Evolutionary conservation across 2,797 vertebrate species (phyloP).

Genomic region (Mionectes olivaceus): DNA sequence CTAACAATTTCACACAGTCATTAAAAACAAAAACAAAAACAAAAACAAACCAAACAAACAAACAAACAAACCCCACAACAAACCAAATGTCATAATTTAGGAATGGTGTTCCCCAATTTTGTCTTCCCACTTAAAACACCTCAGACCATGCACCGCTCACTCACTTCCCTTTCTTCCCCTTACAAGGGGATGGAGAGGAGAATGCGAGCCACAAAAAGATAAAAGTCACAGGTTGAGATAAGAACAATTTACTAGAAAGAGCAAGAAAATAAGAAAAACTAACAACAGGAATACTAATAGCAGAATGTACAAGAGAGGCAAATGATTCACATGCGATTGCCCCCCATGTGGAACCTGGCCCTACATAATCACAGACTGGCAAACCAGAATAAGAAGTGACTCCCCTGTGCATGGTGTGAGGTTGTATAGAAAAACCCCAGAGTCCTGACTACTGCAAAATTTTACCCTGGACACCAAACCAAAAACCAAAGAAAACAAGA

Average conservation of each 20-base stretch:
- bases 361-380: background rate
- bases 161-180: background rate
- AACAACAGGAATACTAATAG: background rate
- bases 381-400: background rate
- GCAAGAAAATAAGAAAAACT: rapidly evolving
- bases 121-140: background rate
- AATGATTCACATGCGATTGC: background rate
- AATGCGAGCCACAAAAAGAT: background rate
- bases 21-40: no score
- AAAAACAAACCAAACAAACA: background rate
- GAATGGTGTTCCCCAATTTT: background rate
- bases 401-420: background rate
- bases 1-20: background rate
- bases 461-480: background rate
- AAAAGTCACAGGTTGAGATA: background rate
- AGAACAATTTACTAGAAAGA: background rate
- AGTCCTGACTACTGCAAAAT: background rate
- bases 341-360: background rate
- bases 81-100: background rate
- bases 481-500: background rate
- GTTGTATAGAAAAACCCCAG: background rate
- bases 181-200: background rate
- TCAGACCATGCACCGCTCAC: rapidly evolving
- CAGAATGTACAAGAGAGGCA: rapidly evolving
- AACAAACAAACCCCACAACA: background rate